phyloP scores from a whole-genome alignment of 2,888 invertebrate genomes.

The Druceiella hillmani region DNA sequence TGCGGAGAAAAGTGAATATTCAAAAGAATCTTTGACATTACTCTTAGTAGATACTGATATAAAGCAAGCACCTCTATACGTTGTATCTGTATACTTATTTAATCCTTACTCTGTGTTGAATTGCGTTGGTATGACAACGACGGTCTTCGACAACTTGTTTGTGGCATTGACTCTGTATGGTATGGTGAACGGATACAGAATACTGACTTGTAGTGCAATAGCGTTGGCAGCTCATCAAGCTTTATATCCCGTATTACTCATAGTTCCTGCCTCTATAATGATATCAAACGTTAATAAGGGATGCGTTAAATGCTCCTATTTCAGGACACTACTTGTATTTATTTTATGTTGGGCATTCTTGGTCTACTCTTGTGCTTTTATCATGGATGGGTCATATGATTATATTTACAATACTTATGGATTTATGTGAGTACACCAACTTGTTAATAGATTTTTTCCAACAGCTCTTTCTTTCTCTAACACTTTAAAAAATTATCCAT shows the following conservation, averaged over 20 bases:
- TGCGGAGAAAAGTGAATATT: constrained; percentile 44
- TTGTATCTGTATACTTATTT: constrained; percentile 74
- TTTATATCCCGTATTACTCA: constrained; percentile 73
- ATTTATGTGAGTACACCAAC: constrained; percentile 72
- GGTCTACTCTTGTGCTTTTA: constrained; percentile 55
- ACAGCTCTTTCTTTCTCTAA: no score
- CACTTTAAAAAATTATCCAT: constrained; percentile 3
- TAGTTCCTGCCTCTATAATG: constrained; percentile 76
- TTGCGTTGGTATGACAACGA: constrained; percentile 86
- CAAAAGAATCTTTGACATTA: constrained; percentile 53
- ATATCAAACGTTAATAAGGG: constrained; percentile 52
- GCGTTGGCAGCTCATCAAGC: constrained; percentile 79
- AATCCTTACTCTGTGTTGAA: constrained; percentile 85
- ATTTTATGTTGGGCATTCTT: constrained; percentile 49
- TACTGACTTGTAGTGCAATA: constrained; percentile 61
- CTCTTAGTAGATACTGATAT: constrained; percentile 52
- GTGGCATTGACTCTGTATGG: constrained; percentile 66
- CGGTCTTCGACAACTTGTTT: constrained; percentile 83
- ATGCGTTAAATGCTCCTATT: constrained; percentile 43
- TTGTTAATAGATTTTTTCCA: no score
- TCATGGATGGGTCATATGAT: constrained; percentile 58
- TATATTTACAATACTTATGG: constrained; percentile 71
- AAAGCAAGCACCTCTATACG: constrained; percentile 60
- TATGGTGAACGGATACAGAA: constrained; percentile 58
- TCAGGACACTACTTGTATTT: constrained; percentile 49